Percentiles rank a stretch among this genome's conserved stretches.
Conservation (phyloP, 1,140 invertebrate genomes). For the Nomia melanderi region DNA sequence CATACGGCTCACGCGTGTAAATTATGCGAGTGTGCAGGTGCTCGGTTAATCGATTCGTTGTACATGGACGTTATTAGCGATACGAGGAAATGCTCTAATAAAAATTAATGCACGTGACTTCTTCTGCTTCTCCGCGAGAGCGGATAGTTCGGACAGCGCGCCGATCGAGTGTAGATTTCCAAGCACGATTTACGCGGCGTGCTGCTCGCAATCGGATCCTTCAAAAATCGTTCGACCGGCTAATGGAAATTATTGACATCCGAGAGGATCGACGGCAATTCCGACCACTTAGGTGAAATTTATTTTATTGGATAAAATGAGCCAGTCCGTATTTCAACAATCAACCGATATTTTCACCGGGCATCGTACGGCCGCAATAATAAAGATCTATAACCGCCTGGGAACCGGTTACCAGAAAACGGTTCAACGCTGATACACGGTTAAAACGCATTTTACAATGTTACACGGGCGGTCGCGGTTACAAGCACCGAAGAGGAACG, state of each 20-base stretch:
- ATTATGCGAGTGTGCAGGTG: background rate
- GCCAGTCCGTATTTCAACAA: background rate
- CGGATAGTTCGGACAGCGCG: too few relatives aligned
- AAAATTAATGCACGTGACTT: background rate
- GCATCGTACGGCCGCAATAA: constrained; percentile 4
- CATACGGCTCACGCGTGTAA: background rate
- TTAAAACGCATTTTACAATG: background rate
- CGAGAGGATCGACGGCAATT: too few relatives aligned
- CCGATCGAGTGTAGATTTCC: too few relatives aligned
- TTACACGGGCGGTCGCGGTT: constrained; percentile 27
- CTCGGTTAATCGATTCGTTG: background rate
- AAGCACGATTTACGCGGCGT: too few relatives aligned
- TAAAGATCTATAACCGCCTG: constrained; percentile 4
- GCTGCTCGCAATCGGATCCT: too few relatives aligned
- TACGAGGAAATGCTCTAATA: background rate
- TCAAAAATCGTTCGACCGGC: too few relatives aligned
- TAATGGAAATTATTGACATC: too few relatives aligned
- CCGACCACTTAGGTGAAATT: too few relatives aligned
- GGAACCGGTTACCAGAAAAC: constrained; percentile 38
- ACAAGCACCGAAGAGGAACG: constrained; percentile 21
- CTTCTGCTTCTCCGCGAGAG: background rate
- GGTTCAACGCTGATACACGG: background rate
- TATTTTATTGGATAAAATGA: too few relatives aligned
- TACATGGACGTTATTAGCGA: background rate
- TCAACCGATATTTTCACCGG: background rate